A percentile compares a stretch with the other conserved stretches of the same genome.
Evolutionary conservation across 2,888 invertebrate genomes (phyloP).

Genomic region (Pachycephus smyrnensis): DNA sequence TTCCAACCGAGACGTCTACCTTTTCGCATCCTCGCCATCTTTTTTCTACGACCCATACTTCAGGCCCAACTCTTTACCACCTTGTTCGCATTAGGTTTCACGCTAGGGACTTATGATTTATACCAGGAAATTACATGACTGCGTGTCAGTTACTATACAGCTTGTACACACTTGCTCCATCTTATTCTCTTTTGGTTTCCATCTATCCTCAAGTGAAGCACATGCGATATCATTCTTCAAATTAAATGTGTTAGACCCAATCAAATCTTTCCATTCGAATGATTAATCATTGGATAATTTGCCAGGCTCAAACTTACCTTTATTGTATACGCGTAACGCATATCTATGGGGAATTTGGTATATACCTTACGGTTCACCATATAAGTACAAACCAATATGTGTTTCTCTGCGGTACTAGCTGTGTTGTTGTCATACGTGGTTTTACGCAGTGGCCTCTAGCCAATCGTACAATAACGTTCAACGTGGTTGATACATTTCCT

Average conservation of each 20-base stretch:
- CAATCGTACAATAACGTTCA: conserved; percentile 26
- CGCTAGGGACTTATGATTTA: conserved; percentile 30
- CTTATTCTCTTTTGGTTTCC: neutral
- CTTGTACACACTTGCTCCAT: neutral
- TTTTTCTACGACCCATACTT: neutral
- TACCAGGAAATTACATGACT: conserved; percentile 31
- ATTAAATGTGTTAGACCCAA: neutral
- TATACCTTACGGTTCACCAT: neutral
- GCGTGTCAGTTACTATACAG: conserved; percentile 7
- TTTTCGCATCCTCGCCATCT: neutral
- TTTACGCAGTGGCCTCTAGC: conserved; percentile 19
- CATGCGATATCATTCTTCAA: neutral
- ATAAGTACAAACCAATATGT: neutral
- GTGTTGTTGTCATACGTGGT: neutral
- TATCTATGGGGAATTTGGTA: neutral
- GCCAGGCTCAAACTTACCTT: neutral
- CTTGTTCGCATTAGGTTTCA: conserved; percentile 3
- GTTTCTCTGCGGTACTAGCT: neutral
- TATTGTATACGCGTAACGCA: neutral
- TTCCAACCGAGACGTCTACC: neutral
- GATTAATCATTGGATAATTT: neutral
- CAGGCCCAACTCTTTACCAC: neutral
- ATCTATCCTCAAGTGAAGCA: neutral
- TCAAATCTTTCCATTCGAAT: neutral
- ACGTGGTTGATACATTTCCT: conserved; percentile 37